Conservation (phyloP, 1,140 invertebrate species). For the Tetranychus cinnabarinus region DNA sequence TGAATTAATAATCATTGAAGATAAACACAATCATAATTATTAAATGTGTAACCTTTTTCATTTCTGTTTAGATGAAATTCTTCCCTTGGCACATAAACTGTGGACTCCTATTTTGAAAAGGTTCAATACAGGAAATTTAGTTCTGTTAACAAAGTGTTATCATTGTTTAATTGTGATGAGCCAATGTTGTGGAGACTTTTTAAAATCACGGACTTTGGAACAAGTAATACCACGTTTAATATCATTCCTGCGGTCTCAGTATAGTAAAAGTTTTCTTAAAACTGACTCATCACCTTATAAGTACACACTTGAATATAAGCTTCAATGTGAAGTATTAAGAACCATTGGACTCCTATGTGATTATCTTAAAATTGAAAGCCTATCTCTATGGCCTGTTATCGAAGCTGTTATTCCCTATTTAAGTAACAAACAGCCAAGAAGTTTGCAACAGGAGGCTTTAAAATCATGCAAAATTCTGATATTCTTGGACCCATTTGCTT, state of each 20-base stretch:
- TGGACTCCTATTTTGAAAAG: conserved; percentile 8
- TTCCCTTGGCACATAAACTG: conserved; percentile 9
- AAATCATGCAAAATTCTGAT: neutral
- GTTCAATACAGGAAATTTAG: conserved; percentile 2
- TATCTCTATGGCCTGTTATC: conserved; percentile 4
- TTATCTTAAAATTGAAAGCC: neutral
- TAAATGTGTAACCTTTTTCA: neutral
- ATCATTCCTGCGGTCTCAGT: conserved; percentile 4
- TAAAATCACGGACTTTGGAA: neutral
- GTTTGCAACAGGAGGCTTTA: neutral
- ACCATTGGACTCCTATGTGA: conserved; percentile 1
- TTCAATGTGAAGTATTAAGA: conserved; percentile 3
- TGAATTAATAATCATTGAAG: neutral
- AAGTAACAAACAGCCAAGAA: neutral
- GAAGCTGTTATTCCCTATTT: neutral
- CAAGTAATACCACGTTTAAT: conserved; percentile 4
- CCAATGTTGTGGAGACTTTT: conserved; percentile 7
- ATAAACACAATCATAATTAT: neutral
- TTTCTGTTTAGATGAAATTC: conserved; percentile 3
- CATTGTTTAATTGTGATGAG: conserved; percentile 2
- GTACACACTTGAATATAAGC: conserved; percentile 3
- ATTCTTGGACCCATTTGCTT: neutral
- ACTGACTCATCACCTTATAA: neutral
- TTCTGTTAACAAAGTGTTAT: neutral
- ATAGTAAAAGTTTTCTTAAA: neutral